A percentile compares a stretch with the other conserved stretches of the same genome.
Evolutionary conservation across 2,797 vertebrate species (phyloP).

Genomic region (Sebastes matsubarae): DNA sequence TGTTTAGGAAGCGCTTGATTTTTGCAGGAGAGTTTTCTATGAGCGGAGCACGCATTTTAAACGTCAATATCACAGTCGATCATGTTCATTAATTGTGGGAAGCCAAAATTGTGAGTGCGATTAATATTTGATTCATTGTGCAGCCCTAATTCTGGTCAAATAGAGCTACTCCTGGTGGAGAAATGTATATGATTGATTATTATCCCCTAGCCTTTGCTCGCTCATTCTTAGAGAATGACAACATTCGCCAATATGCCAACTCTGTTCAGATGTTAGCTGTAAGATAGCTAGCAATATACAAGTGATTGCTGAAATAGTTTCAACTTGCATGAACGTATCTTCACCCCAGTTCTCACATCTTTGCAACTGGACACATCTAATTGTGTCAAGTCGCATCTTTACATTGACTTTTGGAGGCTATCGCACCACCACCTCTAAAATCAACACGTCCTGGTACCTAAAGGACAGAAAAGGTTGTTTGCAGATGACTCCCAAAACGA

Average conservation of each 20-base stretch:
- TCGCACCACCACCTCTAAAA: no score
- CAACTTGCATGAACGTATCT: background rate
- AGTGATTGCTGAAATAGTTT: background rate
- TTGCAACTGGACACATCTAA: background rate
- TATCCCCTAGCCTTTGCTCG: background rate
- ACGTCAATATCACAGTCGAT: no score
- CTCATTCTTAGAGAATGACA: background rate
- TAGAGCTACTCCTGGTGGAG: background rate
- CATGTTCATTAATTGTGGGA: no score
- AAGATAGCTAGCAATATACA: background rate
- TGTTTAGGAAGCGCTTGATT: no score
- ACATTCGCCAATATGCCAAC: no score
- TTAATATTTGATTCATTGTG: no score
- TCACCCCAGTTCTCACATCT: background rate
- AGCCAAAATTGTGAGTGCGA: no score
- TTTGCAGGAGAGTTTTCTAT: no score
- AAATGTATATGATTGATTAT: background rate
- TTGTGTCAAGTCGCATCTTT: background rate
- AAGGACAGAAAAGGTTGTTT: no score
- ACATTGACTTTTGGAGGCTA: background rate
- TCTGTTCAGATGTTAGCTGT: background rate
- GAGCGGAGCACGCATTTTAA: no score
- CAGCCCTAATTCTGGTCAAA: background rate
- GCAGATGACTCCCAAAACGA: fast-evolving
- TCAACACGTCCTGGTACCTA: no score